Conservation (phyloP, 2,797 vertebrate species). For the Microctenopoma stevenorrisi region DNA sequence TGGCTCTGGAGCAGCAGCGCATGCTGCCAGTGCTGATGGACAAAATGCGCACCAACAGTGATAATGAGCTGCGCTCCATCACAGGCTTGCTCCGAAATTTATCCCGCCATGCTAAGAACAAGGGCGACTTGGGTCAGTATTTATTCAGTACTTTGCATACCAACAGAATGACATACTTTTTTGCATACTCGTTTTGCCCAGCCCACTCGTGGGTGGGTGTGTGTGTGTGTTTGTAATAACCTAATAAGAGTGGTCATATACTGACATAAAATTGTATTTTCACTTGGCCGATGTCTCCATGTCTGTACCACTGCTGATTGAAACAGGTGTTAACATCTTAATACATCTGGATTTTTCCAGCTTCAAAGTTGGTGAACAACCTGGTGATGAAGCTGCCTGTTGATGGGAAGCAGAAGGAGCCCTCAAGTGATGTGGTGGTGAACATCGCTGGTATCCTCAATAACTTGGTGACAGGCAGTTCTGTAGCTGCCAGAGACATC, state of each 20-base stretch:
- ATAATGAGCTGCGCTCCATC: constrained; percentile 89
- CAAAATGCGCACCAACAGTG: constrained; percentile 81
- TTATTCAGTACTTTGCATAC: not conserved
- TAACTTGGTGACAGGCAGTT: constrained; percentile 90
- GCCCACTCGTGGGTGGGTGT: too few relatives aligned
- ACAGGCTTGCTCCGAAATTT: constrained; percentile 94
- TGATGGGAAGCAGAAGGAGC: constrained; percentile 77
- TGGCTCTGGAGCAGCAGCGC: constrained; percentile 90
- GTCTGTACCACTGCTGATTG: not conserved
- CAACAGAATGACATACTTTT: not conserved
- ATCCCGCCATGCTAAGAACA: constrained; percentile 88
- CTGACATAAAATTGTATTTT: not conserved
- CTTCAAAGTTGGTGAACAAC: constrained; percentile 86
- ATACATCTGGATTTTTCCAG: constrained; percentile 69
- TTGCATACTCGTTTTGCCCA: too few relatives aligned
- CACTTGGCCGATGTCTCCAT: too few relatives aligned
- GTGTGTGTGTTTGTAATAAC: too few relatives aligned
- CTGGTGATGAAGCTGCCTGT: constrained; percentile 88
- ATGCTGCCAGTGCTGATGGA: constrained; percentile 88
- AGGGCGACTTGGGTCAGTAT: constrained; percentile 90
- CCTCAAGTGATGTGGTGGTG: constrained; percentile 86
- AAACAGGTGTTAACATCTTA: not conserved
- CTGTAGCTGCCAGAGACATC: constrained; percentile 88
- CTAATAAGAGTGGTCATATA: not conserved
- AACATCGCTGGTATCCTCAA: constrained; percentile 94